These are phyloP conservation scores for Ophthalmolycus amberensis DNA, from an alignment of 2,113 vertebrate genomes.

Conservation along the genomic window DNA sequence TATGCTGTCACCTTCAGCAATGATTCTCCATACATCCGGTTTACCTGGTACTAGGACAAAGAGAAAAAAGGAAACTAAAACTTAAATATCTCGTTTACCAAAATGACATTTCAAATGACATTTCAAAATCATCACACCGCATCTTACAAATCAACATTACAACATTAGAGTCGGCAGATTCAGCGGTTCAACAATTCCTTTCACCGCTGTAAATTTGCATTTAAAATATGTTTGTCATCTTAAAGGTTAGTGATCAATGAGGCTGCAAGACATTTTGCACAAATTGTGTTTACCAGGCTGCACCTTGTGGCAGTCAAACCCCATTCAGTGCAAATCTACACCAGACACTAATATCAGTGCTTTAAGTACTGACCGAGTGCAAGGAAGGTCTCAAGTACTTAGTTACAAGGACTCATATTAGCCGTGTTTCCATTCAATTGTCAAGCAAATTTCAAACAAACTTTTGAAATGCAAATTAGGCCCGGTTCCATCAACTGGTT, in stretches of 20 bases:
- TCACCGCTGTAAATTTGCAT: background rate
- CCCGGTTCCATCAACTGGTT: no score
- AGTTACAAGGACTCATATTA: background rate
- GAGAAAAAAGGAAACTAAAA: slow-evolving; percentile 1
- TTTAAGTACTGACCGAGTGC: background rate
- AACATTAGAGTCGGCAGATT: background rate
- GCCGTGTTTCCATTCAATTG: no score
- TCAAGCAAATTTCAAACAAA: no score
- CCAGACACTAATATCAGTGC: background rate
- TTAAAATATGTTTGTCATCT: background rate
- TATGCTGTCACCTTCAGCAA: slow-evolving; percentile 33
- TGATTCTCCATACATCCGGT: slow-evolving; percentile 88
- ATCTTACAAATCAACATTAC: background rate
- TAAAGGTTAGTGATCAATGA: background rate
- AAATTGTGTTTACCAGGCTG: background rate
- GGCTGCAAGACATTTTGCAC: background rate
- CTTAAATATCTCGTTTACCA: background rate
- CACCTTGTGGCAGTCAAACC: background rate
- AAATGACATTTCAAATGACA: background rate
- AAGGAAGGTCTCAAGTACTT: background rate
- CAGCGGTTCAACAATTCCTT: background rate
- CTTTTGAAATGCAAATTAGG: no score
- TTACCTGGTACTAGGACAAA: slow-evolving; percentile 84
- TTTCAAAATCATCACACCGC: background rate
- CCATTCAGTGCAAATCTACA: background rate